phyloP scores from a whole-genome alignment of 2,888 invertebrate genomes.

The Melinaea marsaeus region DNA sequence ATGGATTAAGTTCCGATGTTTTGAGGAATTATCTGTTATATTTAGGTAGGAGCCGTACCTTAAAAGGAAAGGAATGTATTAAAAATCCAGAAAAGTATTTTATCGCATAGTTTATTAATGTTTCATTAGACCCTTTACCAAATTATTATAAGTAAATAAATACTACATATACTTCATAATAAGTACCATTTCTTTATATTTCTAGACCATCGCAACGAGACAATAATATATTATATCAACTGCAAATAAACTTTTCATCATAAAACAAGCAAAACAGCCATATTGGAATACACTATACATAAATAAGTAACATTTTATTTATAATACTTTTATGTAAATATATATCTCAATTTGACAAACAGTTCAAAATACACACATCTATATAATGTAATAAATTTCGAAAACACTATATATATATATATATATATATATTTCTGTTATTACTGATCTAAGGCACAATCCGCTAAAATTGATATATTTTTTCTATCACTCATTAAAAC shows the following conservation, averaged over 20 bases:
- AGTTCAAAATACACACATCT: slow-evolving; percentile 59
- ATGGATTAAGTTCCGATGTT: not conserved
- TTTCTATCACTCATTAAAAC: slow-evolving; percentile 63
- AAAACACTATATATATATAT: slow-evolving; percentile 40
- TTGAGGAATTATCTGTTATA: not conserved
- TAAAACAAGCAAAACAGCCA: slow-evolving; percentile 72
- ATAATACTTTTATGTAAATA: slow-evolving; percentile 41
- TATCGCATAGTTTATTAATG: slow-evolving; percentile 74
- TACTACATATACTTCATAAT: slow-evolving; percentile 74
- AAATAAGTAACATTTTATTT: slow-evolving; percentile 48
- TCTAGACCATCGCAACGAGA: slow-evolving; percentile 55
- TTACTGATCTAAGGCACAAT: slow-evolving; percentile 75
- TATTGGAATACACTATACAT: slow-evolving; percentile 52
- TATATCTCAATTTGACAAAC: slow-evolving; percentile 47
- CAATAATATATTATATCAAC: slow-evolving; percentile 56
- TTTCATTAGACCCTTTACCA: slow-evolving; percentile 78
- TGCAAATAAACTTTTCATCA: slow-evolving; percentile 65
- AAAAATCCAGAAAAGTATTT: slow-evolving; percentile 43
- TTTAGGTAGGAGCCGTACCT: not conserved
- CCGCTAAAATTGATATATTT: slow-evolving; percentile 63
- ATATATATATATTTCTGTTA: slow-evolving; percentile 31
- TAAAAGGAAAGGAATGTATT: slow-evolving; percentile 17
- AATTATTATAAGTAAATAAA: slow-evolving; percentile 77
- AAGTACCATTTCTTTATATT: slow-evolving; percentile 67
- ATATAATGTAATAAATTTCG: slow-evolving; percentile 49